phyloP scores from a whole-genome alignment of 2,113 vertebrate species.

The Catharus bicknelli region DNA sequence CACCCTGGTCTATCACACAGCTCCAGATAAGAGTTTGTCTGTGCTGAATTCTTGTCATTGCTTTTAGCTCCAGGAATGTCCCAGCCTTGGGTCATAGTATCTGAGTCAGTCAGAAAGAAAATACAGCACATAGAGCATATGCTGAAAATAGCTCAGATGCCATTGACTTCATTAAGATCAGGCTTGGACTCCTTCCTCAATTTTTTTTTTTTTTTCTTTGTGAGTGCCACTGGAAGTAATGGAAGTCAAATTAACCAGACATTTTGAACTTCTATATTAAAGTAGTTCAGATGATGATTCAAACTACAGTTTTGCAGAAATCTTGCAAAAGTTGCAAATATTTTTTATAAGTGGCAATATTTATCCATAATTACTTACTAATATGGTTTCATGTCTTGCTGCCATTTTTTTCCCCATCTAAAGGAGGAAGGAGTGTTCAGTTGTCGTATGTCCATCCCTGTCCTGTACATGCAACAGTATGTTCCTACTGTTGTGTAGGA shows the following conservation, averaged over 20 bases:
- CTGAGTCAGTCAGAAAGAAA: constrained; percentile 57
- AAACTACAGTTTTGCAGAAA: neutral
- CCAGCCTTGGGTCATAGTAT: constrained; percentile 29
- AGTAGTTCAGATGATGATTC: neutral
- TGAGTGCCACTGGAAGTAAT: neutral
- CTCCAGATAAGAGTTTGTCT: constrained; percentile 35
- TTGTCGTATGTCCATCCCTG: accelerated
- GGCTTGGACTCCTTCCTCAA: constrained; percentile 1
- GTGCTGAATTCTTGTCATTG: constrained; percentile 45
- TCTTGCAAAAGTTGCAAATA: neutral
- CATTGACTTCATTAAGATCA: constrained; percentile 22
- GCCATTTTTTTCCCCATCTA: neutral
- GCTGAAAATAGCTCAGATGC: constrained; percentile 51
- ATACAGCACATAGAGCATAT: neutral
- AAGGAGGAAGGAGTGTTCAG: neutral
- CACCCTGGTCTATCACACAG: neutral
- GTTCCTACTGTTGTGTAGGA: neutral
- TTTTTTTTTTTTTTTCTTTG: neutral
- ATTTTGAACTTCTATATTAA: neutral
- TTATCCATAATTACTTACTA: neutral
- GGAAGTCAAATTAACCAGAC: neutral
- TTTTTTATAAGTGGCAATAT: neutral
- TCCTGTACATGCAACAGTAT: neutral
- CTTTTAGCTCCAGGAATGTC: constrained; percentile 53
- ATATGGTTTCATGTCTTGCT: neutral